Base-by-base conservation (phyloP, 92 coral and sea anemone species). In the Actinernus sp. region DNA sequence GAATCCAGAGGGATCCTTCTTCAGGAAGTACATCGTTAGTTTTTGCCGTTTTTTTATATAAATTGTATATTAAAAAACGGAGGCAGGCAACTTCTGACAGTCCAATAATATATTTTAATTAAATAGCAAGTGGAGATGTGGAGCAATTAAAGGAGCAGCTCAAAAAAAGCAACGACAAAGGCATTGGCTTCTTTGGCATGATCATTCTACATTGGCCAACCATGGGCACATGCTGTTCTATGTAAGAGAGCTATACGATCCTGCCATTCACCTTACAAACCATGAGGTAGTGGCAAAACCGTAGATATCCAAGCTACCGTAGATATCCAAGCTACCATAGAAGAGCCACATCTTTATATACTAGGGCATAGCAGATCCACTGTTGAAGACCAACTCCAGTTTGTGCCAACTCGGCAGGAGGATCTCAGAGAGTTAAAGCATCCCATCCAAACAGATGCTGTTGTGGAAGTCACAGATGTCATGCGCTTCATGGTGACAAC, bases 101-200 rank as follows among this genome's bases (percentile, higher is more conserved):
- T n/a, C n/a, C n/a, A n/a, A n/a, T n/a, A n/a, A n/a, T n/a, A n/a
- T n/a, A n/a, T n/a, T n/a, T 68, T 0, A 12, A 40, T 40, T 51
- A 54, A 19, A 8, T 1, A 2, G 18, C 44, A 13, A 17, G 26
- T 3, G 27, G 26, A 14, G 11, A 4, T 0, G 13, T 47, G 13
- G 59, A 65, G 20, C 58, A 65, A 18, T 48, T 26, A 44, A 65
- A 65, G 25, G 19, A 30, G 4, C 3, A 49, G 26, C 62, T 68
- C 36, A 68, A 65, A 22, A 3, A 13, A 2, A 9, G 9, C 2
- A 27, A 19, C 18, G 73, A 1, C 27, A 18, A 45, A 32, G 62
- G 30, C 18, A 68, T 26, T 68, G 75, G 75, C 39, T 53, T 16
- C 25, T 40, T 14, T 68, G 75, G 75, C 75, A 68, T 40, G 64